These are phyloP conservation scores for Euspilapteryx auroguttella DNA, from an alignment of 2,888 invertebrate genomes.

Conservation along the genomic window DNA sequence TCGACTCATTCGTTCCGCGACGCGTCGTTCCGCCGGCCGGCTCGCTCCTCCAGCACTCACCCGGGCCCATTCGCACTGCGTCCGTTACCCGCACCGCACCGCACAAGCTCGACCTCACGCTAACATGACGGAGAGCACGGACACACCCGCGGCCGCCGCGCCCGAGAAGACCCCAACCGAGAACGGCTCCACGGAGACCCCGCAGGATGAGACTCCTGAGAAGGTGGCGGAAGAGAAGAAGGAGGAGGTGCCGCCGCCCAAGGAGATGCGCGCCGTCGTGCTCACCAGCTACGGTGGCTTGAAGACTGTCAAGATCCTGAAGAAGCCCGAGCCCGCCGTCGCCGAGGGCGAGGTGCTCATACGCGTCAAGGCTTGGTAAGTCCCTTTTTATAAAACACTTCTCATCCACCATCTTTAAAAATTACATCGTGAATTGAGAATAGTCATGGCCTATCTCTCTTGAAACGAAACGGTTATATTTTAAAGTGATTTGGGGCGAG, in stretches of 20 bases:
- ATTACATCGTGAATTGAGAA: too few species aligned
- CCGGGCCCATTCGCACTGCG: constrained; percentile 27
- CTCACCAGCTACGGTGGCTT: constrained; percentile 85
- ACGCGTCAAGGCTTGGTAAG: constrained; percentile 86
- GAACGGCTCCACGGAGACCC: constrained; percentile 48
- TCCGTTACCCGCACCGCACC: constrained; percentile 30
- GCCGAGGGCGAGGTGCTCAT: constrained; percentile 79
- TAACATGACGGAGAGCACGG: constrained; percentile 56
- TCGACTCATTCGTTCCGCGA: constrained; percentile 52
- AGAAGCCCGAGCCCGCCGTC: constrained; percentile 74
- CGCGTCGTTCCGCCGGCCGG: constrained; percentile 47
- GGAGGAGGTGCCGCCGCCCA: constrained; percentile 62
- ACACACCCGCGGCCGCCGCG: constrained; percentile 51
- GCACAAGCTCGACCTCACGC: constrained; percentile 13
- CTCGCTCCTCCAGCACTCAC: constrained; percentile 33
- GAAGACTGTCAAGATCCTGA: constrained; percentile 81
- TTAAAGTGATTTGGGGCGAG: too few species aligned
- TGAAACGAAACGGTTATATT: too few species aligned
- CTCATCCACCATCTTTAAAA: too few species aligned
- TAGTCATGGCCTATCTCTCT: too few species aligned
- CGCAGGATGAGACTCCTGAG: constrained; percentile 52
- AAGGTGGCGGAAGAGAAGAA: constrained; percentile 54
- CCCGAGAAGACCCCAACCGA: constrained; percentile 60
- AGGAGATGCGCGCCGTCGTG: constrained; percentile 85
- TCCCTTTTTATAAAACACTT: too few species aligned